Conservation (phyloP, 35 echinoderm and acorn worm genomes). For the Strongylocentrotus purpuratus region DNA sequence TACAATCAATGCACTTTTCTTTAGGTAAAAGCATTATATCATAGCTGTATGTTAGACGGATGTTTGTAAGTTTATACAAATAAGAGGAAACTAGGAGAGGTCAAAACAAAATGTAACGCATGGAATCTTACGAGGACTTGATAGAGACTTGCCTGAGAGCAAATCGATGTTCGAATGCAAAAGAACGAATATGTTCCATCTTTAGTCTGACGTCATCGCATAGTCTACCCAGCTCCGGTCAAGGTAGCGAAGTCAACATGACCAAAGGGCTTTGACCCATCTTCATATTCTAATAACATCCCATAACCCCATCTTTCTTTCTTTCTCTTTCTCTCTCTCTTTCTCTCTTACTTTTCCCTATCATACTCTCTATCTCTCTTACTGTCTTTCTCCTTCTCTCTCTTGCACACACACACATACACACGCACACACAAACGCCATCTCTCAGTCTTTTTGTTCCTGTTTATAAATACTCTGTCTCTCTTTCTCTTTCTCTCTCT, state of each 20-base stretch:
- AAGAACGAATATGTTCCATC: not conserved
- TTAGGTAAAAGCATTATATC: too few species aligned
- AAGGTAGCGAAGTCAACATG: not conserved
- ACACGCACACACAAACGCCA: too few species aligned
- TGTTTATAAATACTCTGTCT: too few species aligned
- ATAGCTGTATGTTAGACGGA: too few species aligned
- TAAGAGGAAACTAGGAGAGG: not conserved
- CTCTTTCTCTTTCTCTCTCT: too few species aligned
- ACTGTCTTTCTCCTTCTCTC: not conserved
- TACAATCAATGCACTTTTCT: too few species aligned
- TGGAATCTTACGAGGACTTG: not conserved
- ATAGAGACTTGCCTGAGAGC: not conserved
- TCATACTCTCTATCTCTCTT: not conserved
- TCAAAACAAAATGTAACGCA: not conserved
- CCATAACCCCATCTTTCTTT: not conserved
- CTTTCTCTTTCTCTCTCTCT: not conserved
- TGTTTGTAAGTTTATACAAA: not conserved
- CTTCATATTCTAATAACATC: not conserved
- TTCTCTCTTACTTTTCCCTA: not conserved
- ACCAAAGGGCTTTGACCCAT: not conserved
- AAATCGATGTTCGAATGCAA: not conserved
- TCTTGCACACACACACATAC: too few species aligned
- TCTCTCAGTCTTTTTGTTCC: too few species aligned
- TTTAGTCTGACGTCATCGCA: not conserved
- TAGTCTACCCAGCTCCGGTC: not conserved